These are phyloP conservation scores for Ormyrus pomaceus DNA, from an alignment of 2,888 invertebrate species.

Conservation along the genomic window DNA sequence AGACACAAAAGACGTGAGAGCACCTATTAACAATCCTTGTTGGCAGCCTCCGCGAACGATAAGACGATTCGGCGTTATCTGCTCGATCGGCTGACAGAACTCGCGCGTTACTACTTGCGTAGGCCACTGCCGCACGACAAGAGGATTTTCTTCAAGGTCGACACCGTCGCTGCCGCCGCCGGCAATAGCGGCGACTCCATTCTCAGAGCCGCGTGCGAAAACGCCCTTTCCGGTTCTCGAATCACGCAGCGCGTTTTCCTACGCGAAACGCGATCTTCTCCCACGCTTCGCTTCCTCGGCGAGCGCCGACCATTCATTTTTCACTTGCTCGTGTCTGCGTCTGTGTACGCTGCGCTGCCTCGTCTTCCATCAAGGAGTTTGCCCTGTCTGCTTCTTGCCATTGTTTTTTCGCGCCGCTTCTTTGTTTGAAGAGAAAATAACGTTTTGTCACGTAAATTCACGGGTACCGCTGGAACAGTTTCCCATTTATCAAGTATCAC, in stretches of 20 bases:
- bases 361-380: slow-evolving; percentile 9
- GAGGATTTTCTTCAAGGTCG: slow-evolving; percentile 45
- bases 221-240: slow-evolving; percentile 45
- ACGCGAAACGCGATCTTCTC: slow-evolving; percentile 41
- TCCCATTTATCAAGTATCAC: background rate
- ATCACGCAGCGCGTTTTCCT: slow-evolving; percentile 20
- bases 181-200: background rate
- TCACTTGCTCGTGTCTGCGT: slow-evolving; percentile 23
- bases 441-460: slow-evolving; percentile 27
- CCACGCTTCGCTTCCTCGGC: slow-evolving; percentile 59
- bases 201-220: slow-evolving; percentile 28
- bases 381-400: slow-evolving; percentile 6
- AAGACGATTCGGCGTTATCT: too few species aligned
- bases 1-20: too few species aligned
- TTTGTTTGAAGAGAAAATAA: slow-evolving; percentile 13
- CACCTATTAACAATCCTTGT: too few species aligned
- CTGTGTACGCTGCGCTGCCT: background rate
- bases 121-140: background rate
- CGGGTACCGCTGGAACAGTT: slow-evolving; percentile 2
- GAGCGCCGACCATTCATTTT: slow-evolving; percentile 42
- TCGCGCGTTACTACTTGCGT: slow-evolving; percentile 45
- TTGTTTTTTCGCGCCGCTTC: slow-evolving; percentile 10
- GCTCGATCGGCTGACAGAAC: slow-evolving; percentile 37
- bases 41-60: too few species aligned
- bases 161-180: background rate